Evolutionary conservation across 2,113 vertebrate species (phyloP), one percentile per base, ranked within the genome.

Genomic region (Pachycephala philippinensis): DNA sequence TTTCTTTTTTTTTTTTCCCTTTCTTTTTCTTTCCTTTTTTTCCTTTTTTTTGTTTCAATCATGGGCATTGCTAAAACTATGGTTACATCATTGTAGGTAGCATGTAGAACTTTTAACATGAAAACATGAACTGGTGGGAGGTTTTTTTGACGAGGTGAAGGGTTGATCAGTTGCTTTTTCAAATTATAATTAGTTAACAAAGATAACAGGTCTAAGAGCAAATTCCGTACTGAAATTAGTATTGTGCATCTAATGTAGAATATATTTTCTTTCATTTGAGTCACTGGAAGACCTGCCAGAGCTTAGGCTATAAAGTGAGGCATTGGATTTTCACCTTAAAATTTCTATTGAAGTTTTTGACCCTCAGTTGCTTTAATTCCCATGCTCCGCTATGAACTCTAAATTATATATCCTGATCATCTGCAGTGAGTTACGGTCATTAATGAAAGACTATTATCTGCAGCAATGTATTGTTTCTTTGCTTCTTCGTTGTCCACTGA

Each of bases 1-100:
- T 40, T 47, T 14, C 1, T 33, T 12, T 37, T 31, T 18, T 2
- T 0, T 3, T 5, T 7, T 1, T 26, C 21, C 6, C 1, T 9
- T 33, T 47, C 1, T 3, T 23, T 28, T n/a, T 6, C 2, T 15
- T 6, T 13, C 10, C 26, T 16, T 57, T 33, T 7, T 8, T 7
- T 10, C 31, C 30, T 31, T 42, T 31, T 31, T 13, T 50, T 42
- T 15, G 53, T 44, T 35, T 20, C 5, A 20, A 3, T 66, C 8
- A 15, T 33, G 8, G 21, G 1, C 9, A 10, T 64, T 23, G 26
- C 11, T 54, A 61, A 68, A 92, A 23, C 16, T 15, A 3, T 2
- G 6, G 21, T 35, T 91, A 30, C 12, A 3, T 56, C 31, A 24
- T 11, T 30, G 6, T 35, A 61, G 33, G 11, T 13, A n/a, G 9